phyloP scores from a whole-genome alignment of 2,888 invertebrate genomes.

The Syrista parreyssii region DNA sequence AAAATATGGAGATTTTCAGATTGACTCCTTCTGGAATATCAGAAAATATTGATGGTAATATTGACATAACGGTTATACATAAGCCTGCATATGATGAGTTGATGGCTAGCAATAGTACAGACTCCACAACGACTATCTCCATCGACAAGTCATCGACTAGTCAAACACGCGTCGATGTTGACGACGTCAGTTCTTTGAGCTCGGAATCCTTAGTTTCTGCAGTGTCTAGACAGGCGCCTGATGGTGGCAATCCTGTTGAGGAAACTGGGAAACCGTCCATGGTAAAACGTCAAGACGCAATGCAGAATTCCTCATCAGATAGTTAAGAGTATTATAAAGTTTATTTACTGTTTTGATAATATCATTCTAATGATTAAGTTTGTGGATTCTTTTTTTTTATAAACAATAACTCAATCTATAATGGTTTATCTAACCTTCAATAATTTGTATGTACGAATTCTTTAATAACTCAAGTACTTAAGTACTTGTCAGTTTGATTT shows the following conservation, averaged over 20 bases:
- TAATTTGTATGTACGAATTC: neutral
- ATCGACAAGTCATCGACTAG: slow-evolving; percentile 33
- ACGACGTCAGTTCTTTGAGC: slow-evolving; percentile 39
- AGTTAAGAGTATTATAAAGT: slow-evolving; percentile 10
- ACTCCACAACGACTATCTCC: slow-evolving; percentile 38
- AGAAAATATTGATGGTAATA: slow-evolving; percentile 47
- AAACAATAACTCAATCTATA: neutral
- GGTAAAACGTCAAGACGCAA: slow-evolving; percentile 26
- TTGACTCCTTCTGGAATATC: slow-evolving; percentile 46
- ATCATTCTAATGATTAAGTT: neutral
- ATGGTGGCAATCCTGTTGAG: slow-evolving; percentile 60
- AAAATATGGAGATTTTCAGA: slow-evolving; percentile 34
- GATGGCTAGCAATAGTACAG: slow-evolving; percentile 37
- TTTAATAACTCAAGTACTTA: neutral
- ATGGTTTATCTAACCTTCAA: neutral
- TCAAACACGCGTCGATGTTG: slow-evolving; percentile 29
- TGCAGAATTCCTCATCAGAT: slow-evolving; percentile 34
- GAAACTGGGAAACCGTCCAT: slow-evolving; percentile 38
- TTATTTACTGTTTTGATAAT: neutral
- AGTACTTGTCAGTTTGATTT: neutral
- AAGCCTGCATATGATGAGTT: slow-evolving; percentile 47
- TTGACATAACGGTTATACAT: slow-evolving; percentile 46
- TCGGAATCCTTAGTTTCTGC: slow-evolving; percentile 47
- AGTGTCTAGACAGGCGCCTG: slow-evolving; percentile 60
- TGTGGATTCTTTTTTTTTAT: neutral